Evolutionary conservation across 1,140 invertebrate species (phyloP).

Genomic region (Megathymus violae): DNA sequence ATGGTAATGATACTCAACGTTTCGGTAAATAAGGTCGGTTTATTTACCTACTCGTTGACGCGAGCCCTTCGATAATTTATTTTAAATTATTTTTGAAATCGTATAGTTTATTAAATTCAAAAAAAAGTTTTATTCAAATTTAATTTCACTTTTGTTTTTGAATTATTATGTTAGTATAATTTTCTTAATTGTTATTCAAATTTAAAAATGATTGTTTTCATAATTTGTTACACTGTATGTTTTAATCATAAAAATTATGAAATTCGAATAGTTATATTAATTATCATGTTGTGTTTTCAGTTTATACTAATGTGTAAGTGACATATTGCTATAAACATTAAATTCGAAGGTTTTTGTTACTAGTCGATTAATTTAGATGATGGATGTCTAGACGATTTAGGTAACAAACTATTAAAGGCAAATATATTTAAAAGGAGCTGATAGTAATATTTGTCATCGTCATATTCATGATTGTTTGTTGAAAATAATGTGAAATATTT

Average conservation of each 20-base stretch:
- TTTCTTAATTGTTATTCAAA: too few relatives aligned
- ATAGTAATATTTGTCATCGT: neutral
- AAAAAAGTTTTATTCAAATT: too few relatives aligned
- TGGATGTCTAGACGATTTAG: conserved; percentile 10
- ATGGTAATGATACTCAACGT: conserved; percentile 8
- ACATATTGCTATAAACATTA: too few relatives aligned
- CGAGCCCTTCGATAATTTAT: neutral
- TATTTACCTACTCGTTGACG: neutral
- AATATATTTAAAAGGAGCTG: conserved; percentile 8
- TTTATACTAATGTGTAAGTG: too few relatives aligned
- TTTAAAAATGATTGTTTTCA: too few relatives aligned
- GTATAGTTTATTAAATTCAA: too few relatives aligned
- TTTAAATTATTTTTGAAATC: neutral
- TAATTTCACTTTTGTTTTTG: too few relatives aligned
- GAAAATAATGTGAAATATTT: neutral
- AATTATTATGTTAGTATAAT: too few relatives aligned
- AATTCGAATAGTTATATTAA: too few relatives aligned
- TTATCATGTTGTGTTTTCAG: too few relatives aligned
- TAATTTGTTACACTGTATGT: too few relatives aligned
- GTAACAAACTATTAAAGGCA: neutral
- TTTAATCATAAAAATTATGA: too few relatives aligned
- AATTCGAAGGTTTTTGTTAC: neutral
- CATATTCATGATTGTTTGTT: neutral
- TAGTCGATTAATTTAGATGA: neutral
- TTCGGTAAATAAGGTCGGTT: neutral